Percentiles rank a stretch among this genome's conserved stretches.
These are phyloP conservation scores for Meteorus cinctellus DNA, from an alignment of 2,888 invertebrate species.

Conservation along the genomic window DNA sequence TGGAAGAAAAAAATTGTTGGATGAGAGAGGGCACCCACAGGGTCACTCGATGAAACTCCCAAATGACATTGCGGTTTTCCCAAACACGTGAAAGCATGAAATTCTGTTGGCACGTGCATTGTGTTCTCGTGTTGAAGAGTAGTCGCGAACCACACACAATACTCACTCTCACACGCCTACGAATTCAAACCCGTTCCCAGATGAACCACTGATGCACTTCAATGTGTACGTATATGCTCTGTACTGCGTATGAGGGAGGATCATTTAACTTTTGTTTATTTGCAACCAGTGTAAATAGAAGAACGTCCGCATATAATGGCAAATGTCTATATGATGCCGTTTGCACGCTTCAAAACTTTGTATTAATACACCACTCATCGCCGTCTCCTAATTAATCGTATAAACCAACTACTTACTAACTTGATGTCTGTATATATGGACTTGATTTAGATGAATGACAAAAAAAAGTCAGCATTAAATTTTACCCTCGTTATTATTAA, in stretches of 20 bases:
- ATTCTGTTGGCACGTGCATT: slow-evolving; percentile 44
- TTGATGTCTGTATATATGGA: not conserved
- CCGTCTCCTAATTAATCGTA: not conserved
- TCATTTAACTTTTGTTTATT: slow-evolving; percentile 54
- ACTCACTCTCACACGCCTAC: no score
- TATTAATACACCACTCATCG: not conserved
- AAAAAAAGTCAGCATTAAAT: slow-evolving; percentile 20
- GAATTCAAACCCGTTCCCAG: not conserved
- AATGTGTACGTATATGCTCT: not conserved
- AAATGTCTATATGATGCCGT: slow-evolving; percentile 39
- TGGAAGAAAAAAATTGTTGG: slow-evolving; percentile 15
- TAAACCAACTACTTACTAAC: not conserved
- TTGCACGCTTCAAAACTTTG: slow-evolving; percentile 16
- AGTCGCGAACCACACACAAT: not conserved
- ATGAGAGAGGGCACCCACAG: slow-evolving; percentile 27
- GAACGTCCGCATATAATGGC: slow-evolving; percentile 46
- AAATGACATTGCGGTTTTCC: slow-evolving; percentile 56
- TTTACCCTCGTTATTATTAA: slow-evolving; percentile 19
- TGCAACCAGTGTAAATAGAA: slow-evolving; percentile 46
- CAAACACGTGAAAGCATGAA: slow-evolving; percentile 54
- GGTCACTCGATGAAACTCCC: slow-evolving; percentile 53
- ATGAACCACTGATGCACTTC: slow-evolving; percentile 22
- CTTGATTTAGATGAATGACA: not conserved
- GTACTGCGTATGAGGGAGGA: slow-evolving; percentile 28
- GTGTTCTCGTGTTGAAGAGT: slow-evolving; percentile 18